Conservation (phyloP, 2,113 vertebrate species). For the Arothron firmamentum region DNA sequence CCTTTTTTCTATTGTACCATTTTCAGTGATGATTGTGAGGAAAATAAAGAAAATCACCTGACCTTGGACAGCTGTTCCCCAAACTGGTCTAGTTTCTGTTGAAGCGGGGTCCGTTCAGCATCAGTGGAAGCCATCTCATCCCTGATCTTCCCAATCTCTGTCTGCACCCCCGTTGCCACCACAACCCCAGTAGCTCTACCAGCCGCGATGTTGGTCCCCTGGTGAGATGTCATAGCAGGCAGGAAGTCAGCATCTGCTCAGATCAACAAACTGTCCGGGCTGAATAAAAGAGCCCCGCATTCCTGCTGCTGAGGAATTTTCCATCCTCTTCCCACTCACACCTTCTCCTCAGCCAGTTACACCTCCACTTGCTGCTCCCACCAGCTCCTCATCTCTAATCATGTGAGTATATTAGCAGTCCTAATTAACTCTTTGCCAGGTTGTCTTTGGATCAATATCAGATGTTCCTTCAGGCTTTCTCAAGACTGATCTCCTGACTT, state of each 20-base stretch:
- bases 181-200: constrained; percentile 75
- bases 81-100: constrained; percentile 80
- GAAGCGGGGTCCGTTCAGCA: constrained; percentile 74
- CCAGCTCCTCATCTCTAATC: too few species aligned
- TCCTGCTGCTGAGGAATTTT: neutral
- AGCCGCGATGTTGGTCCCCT: constrained; percentile 79
- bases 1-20: too few species aligned
- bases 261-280: too few species aligned
- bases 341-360: constrained; percentile 5
- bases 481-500: too few species aligned
- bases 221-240: neutral
- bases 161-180: constrained; percentile 75
- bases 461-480: too few species aligned
- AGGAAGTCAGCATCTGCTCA: neutral
- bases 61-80: constrained; percentile 79
- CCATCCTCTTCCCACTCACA: constrained; percentile 16
- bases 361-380: too few species aligned
- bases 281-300: constrained; percentile 47
- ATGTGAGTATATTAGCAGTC: too few species aligned
- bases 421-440: too few species aligned
- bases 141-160: constrained; percentile 78
- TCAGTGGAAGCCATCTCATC: constrained; percentile 79
- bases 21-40: too few species aligned
- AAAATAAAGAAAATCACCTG: neutral
- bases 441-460: too few species aligned